These are phyloP conservation scores for Sternarchorhynchus goeldii DNA, from an alignment of 2,797 vertebrate species.

Conservation along the genomic window DNA sequence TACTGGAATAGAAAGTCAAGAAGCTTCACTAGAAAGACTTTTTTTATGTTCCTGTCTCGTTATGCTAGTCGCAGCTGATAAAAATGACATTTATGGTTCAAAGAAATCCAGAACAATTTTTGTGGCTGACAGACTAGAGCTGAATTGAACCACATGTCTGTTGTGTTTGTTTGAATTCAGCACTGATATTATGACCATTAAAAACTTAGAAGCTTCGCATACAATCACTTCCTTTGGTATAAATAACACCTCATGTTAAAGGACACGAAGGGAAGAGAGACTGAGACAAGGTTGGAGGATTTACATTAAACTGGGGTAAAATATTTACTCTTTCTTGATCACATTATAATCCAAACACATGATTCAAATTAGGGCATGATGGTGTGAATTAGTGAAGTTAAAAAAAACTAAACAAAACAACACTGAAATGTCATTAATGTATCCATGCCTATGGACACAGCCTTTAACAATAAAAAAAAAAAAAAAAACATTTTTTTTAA, in stretches of 20 bases:
- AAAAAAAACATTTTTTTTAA: no score
- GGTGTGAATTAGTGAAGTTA: slow-evolving; percentile 8
- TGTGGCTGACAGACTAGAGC: slow-evolving; percentile 13
- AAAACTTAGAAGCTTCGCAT: not conserved
- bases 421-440: slow-evolving; percentile 11
- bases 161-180: slow-evolving; percentile 1
- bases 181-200: not conserved
- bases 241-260: not conserved
- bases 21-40: not conserved
- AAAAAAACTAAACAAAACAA: slow-evolving; percentile 19
- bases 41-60: not conserved
- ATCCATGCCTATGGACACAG: slow-evolving; percentile 3
- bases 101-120: slow-evolving; percentile 3
- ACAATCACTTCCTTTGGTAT: not conserved
- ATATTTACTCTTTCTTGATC: not conserved
- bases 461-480: slow-evolving; percentile 18
- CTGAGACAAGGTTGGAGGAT: not conserved
- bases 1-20: no score
- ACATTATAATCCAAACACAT: not conserved
- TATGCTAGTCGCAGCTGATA: not conserved
- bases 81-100: slow-evolving; percentile 9
- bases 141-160: slow-evolving; percentile 34
- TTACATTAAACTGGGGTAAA: not conserved
- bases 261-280: not conserved
- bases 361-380: not conserved